phyloP scores from a whole-genome alignment of 2,888 invertebrate genomes.

The Oligia latruncula region DNA sequence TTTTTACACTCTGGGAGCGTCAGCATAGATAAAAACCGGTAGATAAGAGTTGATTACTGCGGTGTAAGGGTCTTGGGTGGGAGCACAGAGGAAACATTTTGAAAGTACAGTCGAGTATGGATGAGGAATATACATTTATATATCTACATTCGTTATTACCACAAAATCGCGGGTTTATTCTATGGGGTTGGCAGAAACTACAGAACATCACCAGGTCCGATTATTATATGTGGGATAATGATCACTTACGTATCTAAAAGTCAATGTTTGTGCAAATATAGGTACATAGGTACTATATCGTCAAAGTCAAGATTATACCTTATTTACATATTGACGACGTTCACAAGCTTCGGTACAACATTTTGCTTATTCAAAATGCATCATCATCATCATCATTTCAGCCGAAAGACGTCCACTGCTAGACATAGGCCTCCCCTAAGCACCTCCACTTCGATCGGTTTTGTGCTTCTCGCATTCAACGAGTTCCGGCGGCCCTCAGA shows the following conservation, averaged over 20 bases:
- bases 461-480: no score
- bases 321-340: not conserved
- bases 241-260: not conserved
- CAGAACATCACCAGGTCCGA: not conserved
- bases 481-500: no score
- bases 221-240: not conserved
- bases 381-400: no score
- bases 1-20: conserved; percentile 43
- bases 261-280: not conserved
- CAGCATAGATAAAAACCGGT: conserved; percentile 49
- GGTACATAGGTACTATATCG: no score
- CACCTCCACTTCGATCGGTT: no score
- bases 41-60: conserved; percentile 51
- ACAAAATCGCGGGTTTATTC: no score
- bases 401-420: no score
- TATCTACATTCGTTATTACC: no score
- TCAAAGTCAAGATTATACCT: no score
- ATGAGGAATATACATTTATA: not conserved
- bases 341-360: not conserved
- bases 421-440: no score
- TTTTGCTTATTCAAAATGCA: not conserved
- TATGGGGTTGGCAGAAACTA: not conserved
- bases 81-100: not conserved
- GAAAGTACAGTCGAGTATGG: not conserved
- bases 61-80: not conserved